Percentiles rank a stretch among this genome's conserved stretches.
Conservation (phyloP, 2,888 invertebrate genomes). For the Alitta virens region DNA sequence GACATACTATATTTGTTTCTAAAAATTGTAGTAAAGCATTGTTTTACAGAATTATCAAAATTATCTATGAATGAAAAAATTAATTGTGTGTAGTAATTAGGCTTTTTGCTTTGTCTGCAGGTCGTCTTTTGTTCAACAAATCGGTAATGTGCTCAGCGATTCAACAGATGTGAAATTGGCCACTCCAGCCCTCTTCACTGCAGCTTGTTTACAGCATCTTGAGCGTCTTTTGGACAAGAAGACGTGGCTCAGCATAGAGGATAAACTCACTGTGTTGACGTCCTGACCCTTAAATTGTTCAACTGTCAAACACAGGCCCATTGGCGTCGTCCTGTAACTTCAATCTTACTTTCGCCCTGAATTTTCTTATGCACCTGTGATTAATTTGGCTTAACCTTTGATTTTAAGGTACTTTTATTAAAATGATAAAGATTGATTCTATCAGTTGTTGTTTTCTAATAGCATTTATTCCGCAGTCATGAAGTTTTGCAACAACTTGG, state of each 20-base stretch:
- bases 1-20: no score
- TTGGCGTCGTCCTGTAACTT: background rate
- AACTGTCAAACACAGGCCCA: background rate
- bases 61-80: background rate
- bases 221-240: slow-evolving; percentile 14
- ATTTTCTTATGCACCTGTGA: background rate
- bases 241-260: slow-evolving; percentile 9
- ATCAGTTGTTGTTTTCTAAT: no score
- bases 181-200: background rate
- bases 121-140: slow-evolving; percentile 13
- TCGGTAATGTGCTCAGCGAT: slow-evolving; percentile 11
- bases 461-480: no score
- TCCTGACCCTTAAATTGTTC: background rate
- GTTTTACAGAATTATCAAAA: background rate
- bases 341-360: background rate
- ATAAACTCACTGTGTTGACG: slow-evolving; percentile 7
- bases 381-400: background rate
- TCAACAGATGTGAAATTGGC: slow-evolving; percentile 1
- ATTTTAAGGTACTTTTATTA: no score
- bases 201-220: slow-evolving; percentile 10
- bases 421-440: no score
- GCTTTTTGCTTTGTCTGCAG: slow-evolving; percentile 1
- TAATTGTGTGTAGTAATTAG: background rate
- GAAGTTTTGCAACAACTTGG: no score
- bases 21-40: no score